Evolutionary conservation across 2,113 vertebrate genomes (phyloP).

Genomic region (Rutilus rutilus): DNA sequence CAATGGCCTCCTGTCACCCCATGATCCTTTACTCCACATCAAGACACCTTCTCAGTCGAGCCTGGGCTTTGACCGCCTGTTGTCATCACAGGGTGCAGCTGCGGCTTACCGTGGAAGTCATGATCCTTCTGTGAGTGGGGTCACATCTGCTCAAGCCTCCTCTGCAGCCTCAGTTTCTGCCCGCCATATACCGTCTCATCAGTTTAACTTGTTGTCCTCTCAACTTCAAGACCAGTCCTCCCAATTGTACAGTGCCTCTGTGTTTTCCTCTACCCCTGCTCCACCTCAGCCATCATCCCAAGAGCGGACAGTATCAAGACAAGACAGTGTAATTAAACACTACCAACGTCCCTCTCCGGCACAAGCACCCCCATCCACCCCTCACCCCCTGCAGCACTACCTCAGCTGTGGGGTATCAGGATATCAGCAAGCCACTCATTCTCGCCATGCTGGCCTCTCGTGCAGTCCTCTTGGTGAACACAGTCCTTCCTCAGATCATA

Average conservation of each 20-base stretch:
- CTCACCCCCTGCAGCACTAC: conserved; percentile 91
- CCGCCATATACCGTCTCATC: conserved; percentile 84
- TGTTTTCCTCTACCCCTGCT: conserved; percentile 85
- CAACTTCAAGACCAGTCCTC: conserved; percentile 84
- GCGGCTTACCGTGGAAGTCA: conserved; percentile 79
- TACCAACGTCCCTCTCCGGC: conserved; percentile 88
- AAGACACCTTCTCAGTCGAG: conserved; percentile 81
- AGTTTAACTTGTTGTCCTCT: conserved; percentile 92
- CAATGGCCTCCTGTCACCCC: conserved; percentile 87
- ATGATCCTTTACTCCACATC: conserved; percentile 87
- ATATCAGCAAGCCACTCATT: conserved; percentile 84
- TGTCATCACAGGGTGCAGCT: conserved; percentile 79
- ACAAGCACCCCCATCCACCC: conserved; percentile 80
- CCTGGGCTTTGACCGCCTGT: conserved; percentile 80
- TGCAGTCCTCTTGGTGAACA: conserved; percentile 91
- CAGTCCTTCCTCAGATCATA: conserved; percentile 81
- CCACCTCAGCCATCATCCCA: conserved; percentile 79
- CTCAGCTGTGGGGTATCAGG: conserved; percentile 89
- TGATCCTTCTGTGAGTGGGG: conserved; percentile 71
- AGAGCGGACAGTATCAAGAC: conserved; percentile 85
- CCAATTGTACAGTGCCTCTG: conserved; percentile 88
- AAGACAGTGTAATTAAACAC: conserved; percentile 97
- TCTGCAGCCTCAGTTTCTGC: conserved; percentile 80
- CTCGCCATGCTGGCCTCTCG: conserved; percentile 81
- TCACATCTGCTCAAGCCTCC: conserved; percentile 72